phyloP scores from a whole-genome alignment of 2,113 vertebrate genomes.

The Mustelus asterias region DNA sequence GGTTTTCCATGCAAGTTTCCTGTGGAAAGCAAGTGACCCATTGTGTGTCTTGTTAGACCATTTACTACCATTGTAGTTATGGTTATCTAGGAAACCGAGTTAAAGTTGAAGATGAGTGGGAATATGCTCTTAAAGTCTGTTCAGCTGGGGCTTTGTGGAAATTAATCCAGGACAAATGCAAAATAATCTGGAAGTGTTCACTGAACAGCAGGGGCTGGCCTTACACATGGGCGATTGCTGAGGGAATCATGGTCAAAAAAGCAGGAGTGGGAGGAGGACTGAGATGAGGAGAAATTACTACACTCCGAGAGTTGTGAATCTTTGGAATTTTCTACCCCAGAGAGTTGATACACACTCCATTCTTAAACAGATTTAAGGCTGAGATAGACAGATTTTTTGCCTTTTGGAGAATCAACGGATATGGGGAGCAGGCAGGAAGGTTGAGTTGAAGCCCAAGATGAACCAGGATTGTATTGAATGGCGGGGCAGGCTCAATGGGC shows the following conservation, averaged over 20 bases:
- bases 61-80: neutral
- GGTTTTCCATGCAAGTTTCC: neutral
- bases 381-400: neutral
- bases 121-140: neutral
- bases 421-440: too few relatives aligned
- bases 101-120: neutral
- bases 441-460: neutral
- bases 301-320: neutral
- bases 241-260: too few relatives aligned
- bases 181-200: too few relatives aligned
- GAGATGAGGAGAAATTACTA: neutral
- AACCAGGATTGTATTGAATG: neutral
- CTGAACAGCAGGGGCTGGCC: too few relatives aligned
- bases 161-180: neutral
- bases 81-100: neutral
- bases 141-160: neutral
- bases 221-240: too few relatives aligned
- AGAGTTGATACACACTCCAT: neutral
- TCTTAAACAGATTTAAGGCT: neutral
- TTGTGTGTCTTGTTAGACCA: neutral
- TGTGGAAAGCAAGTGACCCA: neutral
- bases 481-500: neutral
- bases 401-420: neutral
- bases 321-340: neutral
- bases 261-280: too few relatives aligned